These are phyloP conservation scores for Bostrychus sinensis DNA, from an alignment of 2,113 vertebrate genomes.

Conservation along the genomic window DNA sequence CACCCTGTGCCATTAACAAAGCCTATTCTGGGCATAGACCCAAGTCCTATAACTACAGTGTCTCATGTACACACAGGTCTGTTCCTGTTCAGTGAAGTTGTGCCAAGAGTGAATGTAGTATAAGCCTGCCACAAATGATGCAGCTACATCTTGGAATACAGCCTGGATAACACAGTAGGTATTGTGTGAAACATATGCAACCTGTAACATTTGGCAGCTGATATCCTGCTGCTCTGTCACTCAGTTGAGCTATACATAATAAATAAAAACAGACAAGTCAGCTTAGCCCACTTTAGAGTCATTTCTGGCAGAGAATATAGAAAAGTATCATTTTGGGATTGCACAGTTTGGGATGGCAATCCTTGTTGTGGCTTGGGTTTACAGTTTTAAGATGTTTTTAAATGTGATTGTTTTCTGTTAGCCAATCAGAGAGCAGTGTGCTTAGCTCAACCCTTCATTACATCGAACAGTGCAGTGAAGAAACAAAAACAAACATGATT, in stretches of 20 bases:
- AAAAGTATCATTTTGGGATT: not conserved
- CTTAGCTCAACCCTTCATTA: no score
- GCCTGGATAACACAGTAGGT: constrained; percentile 2
- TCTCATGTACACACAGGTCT: constrained; percentile 30
- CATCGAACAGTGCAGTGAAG: no score
- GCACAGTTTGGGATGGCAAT: not conserved
- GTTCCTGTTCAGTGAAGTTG: constrained; percentile 21
- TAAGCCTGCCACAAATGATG: constrained; percentile 22
- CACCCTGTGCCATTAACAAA: constrained; percentile 49
- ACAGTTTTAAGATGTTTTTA: no score
- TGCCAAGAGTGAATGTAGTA: constrained; percentile 36
- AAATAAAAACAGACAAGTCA: constrained; percentile 32
- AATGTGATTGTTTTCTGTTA: no score
- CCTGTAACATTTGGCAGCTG: constrained; percentile 33
- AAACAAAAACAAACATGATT: no score
- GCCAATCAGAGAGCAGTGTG: no score
- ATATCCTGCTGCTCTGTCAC: constrained; percentile 46
- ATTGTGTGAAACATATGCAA: constrained; percentile 32
- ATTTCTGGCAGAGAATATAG: not conserved
- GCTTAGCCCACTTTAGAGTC: not conserved
- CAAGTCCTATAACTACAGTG: constrained; percentile 20
- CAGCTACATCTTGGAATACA: constrained; percentile 29
- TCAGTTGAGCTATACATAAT: constrained; percentile 26
- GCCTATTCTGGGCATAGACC: constrained; percentile 44
- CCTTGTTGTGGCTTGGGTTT: not conserved